Base-by-base conservation (phyloP, 1,140 invertebrate species). In the Cyrtorhinus lividipennis region DNA sequence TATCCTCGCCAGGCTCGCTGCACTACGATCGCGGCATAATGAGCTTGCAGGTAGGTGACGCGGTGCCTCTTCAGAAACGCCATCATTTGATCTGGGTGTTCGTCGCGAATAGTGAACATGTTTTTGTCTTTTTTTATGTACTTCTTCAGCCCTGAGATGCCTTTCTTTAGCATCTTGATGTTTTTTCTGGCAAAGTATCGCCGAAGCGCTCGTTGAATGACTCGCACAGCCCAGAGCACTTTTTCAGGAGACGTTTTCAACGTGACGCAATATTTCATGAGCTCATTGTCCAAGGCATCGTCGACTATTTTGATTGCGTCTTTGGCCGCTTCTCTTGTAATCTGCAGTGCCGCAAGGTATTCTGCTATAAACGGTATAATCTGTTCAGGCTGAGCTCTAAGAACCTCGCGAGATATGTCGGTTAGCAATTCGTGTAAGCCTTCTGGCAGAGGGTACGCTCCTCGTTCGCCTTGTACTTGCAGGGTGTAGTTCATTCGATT, bases 331-430 rank as follows among this genome's bases (percentile, higher is more conserved):
- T 63, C 44, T 23, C 59, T 27, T 24, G 59, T n/a, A 8, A 38
- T 44, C 10, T 59, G n/a, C 45, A 63, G 18, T 1, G 59, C 46
- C 0, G 30, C 59, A 22, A 66, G 25, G 60, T 66, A 66, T 24
- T 65, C 57, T 18, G 63, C 59, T 2, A 65, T 65, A 46, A 65
- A 66, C 15, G 38, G 20, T 46, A 57, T 44, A n/a, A 66, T 44
- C 15, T 62, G 22, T 10, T 12, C 30, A 1, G 66, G 66, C 38
- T 66, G 59, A 20, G 56, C 59, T 20, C 63, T 27, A 57, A 66
- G 30, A 46, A 67, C 66, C 27, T 67, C 66, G 12, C 66, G 27
- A 8, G 64, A 25, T 1, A 67, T 63, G 45, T 67, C 66, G 58
- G 61, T 65, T 27, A 64, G 48, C 46, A 67, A 27, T 48, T 67